Percentiles rank a stretch among this genome's conserved stretches.
phyloP scores from a whole-genome alignment of 2,797 vertebrate genomes.

The Pantherophis vulpinus region DNA sequence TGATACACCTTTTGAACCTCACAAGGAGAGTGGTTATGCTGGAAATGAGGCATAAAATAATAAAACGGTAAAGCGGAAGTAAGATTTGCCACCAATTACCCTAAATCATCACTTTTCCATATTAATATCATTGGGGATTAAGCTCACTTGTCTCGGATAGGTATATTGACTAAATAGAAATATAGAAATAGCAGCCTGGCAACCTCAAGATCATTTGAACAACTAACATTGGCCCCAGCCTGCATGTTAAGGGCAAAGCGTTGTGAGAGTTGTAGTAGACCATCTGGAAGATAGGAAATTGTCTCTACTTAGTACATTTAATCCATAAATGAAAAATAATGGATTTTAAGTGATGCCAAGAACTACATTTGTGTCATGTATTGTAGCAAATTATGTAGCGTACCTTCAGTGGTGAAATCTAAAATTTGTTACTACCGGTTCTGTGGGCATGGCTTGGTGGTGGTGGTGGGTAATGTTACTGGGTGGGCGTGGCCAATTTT shows the following conservation, averaged over 20 bases:
- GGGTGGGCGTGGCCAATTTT: too few species aligned
- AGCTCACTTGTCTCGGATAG: neutral
- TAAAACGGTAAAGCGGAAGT: neutral
- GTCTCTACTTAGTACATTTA: neutral
- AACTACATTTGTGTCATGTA: neutral
- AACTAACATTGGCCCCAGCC: neutral
- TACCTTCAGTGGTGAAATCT: neutral
- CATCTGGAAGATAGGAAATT: neutral
- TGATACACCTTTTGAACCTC: neutral
- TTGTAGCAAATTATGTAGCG: neutral
- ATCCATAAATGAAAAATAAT: neutral
- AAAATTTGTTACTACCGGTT: too few species aligned
- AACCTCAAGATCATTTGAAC: neutral
- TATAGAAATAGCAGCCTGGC: neutral
- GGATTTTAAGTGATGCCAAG: neutral
- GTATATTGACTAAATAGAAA: neutral
- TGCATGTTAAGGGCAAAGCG: neutral
- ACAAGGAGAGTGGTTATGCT: neutral
- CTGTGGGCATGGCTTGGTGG: too few species aligned
- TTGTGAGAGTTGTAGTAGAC: neutral
- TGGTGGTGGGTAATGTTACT: too few species aligned
- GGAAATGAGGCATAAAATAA: neutral
- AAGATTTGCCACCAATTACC: neutral
- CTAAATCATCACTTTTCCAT: neutral
- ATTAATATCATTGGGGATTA: neutral